Evolutionary conservation across 2,113 vertebrate species (phyloP), one percentile per base, ranked within the genome.

Genomic region (Ictidomys tridecemlineatus): DNA sequence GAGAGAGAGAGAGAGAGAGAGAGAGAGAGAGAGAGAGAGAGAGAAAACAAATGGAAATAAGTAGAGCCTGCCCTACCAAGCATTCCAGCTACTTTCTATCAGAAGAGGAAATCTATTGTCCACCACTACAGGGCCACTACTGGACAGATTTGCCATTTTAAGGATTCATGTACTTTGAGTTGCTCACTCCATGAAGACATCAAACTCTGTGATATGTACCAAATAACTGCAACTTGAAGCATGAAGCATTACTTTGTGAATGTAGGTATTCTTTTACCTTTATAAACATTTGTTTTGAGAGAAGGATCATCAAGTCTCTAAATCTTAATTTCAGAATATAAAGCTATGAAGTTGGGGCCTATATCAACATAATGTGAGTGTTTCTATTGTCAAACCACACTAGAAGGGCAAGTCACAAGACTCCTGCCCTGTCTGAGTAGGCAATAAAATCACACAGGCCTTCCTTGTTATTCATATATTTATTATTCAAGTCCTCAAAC

Each of bases 351-450:
- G 9, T n/a, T 61, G 17, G 6, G 80, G 39, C 28, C 9, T 70
- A 37, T 76, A 85, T 69, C 37, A 67, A 88, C 70, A 39, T 63
- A 70, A 58, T 56, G 5, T 79, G 22, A 3, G 3, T 56, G 12
- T 84, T 89, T 94, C 37, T 95, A 89, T 65, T 89, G 39, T 17
- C 77, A 82, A 28, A 79, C 67, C 63, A 85, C 82, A 42, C 78
- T 42, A 53, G 42, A 87, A 95, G 65, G 17, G 34, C 70, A 90
- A 92, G 14, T 4, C 58, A 51, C 37, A 80, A 32, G 22, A 78
- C 16, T 90, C 34, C 14, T 34, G 4, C 7, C n/a, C 5, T 72
- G 18, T 89, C 42, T 93, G 53, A 58, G 63, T 30, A 58, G 39
- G 53, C 34, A 93, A 48, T 82, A 53, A 74, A 86, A 92, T 53